Conservation (phyloP, 2,888 invertebrate genomes). For the Spatulosminthurus flaviceps region DNA sequence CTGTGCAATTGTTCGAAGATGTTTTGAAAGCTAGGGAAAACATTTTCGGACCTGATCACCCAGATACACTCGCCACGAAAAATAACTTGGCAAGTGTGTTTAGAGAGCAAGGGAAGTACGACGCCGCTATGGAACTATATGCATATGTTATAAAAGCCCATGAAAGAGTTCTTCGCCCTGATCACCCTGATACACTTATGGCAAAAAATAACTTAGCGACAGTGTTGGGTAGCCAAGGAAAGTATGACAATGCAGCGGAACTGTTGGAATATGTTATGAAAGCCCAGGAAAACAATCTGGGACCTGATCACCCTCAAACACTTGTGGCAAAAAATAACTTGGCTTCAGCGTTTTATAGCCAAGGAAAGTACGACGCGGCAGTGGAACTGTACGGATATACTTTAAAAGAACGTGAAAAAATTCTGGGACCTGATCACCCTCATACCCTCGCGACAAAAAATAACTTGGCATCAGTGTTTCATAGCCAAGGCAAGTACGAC, state of each 20-base stretch:
- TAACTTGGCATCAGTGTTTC: too few relatives aligned
- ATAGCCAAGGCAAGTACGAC: too few relatives aligned
- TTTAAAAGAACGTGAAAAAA: too few relatives aligned
- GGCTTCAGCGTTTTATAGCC: too few relatives aligned
- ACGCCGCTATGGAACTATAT: not conserved
- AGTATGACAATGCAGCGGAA: too few relatives aligned
- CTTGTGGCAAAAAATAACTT: too few relatives aligned
- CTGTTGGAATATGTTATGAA: not conserved
- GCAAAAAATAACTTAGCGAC: too few relatives aligned
- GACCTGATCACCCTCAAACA: not conserved
- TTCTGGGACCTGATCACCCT: too few relatives aligned
- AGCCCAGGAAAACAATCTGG: not conserved
- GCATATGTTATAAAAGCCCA: not conserved
- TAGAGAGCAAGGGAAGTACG: not conserved
- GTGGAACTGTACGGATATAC: too few relatives aligned
- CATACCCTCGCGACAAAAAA: too few relatives aligned
- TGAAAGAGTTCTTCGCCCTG: not conserved
- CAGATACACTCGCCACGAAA: not conserved
- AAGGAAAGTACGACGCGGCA: too few relatives aligned
- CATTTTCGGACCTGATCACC: not conserved
- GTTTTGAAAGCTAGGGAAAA: not conserved
- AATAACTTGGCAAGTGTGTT: not conserved
- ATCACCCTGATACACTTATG: not conserved
- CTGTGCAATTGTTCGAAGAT: constrained; percentile 50
- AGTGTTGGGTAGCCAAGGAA: too few relatives aligned